Evolutionary conservation across 2,888 invertebrate species (phyloP), one percentile per base, ranked within the genome.

Genomic region (Perizoma flavofasciatum): DNA sequence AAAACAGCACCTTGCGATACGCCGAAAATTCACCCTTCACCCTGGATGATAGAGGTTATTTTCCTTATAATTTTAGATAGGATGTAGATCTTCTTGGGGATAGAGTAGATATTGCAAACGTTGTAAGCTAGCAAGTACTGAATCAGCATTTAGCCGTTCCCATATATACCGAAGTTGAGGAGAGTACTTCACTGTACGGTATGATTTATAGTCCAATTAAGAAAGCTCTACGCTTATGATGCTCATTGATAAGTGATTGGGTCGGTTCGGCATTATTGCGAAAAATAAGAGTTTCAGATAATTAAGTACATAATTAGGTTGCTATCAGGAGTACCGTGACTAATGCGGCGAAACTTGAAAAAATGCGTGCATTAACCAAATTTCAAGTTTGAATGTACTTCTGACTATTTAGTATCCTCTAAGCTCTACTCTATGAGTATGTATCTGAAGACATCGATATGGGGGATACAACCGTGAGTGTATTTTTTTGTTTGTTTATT

Each of bases 141-240:
- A 86, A 81, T 88, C 87, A 89, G 88, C 88, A 84, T 75, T 82
- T 80, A 86, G 85, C 79, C 80, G 79, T 79, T 75, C 76, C 72
- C 81, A 79, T 82, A 80, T 81, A 80, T 80, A 82, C 79, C 82
- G 72, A 87, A 86, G 79, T 82, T 82, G 79, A 79, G 22, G 22
- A 22, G 73, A 77, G 81, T 78, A 62, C 48, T 77, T 64, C 67
- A 69, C 74, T 68, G 74, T 74, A 74, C 73, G 72, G 69, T 74
- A 82, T 90, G 91, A 91, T 91, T 89, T 88, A 91, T 90, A 79
- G 83, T 81, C 81, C 85, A 89, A 89, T 90, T 89, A 88, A 74
- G 77, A 75, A 75, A 73, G 74, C 79, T 83, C 83, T 83, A 85
- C 79, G 83, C 81, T 77, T 77, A 76, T 79, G 76, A 77, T 80